Base-by-base conservation (phyloP, 2,797 vertebrate species). In the Tauraco hartlaubi region DNA sequence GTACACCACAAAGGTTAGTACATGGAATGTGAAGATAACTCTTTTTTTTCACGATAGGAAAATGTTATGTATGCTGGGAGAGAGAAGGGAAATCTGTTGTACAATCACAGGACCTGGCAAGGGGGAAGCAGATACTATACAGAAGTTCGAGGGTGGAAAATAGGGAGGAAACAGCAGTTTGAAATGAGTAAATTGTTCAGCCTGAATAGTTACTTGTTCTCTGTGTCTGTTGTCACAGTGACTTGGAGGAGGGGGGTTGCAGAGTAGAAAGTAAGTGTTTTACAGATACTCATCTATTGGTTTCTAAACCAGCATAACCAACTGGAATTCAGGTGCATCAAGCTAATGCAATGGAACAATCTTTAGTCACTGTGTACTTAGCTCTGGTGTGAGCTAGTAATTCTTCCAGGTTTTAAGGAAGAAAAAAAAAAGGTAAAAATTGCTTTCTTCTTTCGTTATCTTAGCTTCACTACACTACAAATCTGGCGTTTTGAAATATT, bases 1-100 rank as follows among this genome's bases (percentile, higher is more conserved):
- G 62, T 58, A 85, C 95, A 10, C 93, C 92, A 21, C 97, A 97
- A 91, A 96, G 98, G 98, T 98, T 33, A 94, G 97, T 95, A 25
- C 12, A 0, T 3, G 23, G 33, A 52, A 51, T 0, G 2, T 21
- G 31, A 52, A 44, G 23, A 17, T 48, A 43, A 54, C 11, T 7
- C 11, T 49, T 25, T 16, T 16, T 13, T 55, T 68, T 85, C 48
- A 14, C 5, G 7, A 7, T 7, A 33, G 59, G 51, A 72, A 81
- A 67, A 44, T 25, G 1, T 11, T 31, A 0, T 3, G 9, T 62
- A 0, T 59, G 82, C n/a, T 51, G 12, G 5, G 14, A 19, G 29
- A 85, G n/a, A 59, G 48, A 69, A 83, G 12, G 43, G 14, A 43
- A 29, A 71, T 8, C 22, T 66, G 16, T 14, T 54, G 7, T 21